These are phyloP conservation scores for Netelia melanura DNA, from an alignment of 2,888 invertebrate species.

Conservation along the genomic window DNA sequence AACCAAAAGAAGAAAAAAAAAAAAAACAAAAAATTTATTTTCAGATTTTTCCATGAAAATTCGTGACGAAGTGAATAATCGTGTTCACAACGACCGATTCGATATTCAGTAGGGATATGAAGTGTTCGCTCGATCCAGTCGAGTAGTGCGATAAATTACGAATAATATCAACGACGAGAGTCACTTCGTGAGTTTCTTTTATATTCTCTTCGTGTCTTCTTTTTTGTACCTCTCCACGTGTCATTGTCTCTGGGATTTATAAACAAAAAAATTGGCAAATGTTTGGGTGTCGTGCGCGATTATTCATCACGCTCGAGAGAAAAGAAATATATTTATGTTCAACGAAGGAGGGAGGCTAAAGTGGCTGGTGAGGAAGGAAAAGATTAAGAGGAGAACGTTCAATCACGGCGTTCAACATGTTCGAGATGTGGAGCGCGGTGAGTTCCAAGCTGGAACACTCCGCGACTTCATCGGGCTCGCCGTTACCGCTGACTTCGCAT, in stretches of 20 bases:
- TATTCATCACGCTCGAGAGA: conserved; percentile 24
- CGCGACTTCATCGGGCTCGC: conserved; percentile 84
- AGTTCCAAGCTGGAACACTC: conserved; percentile 90
- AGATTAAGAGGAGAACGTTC: conserved; percentile 72
- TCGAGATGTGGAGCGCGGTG: conserved; percentile 94
- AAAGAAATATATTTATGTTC: conserved; percentile 56
- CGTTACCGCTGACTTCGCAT: conserved; percentile 84
- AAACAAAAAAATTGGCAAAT: conserved; percentile 44
- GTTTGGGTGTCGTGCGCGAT: conserved; percentile 44
- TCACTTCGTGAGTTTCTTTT: conserved; percentile 8
- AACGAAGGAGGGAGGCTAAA: conserved; percentile 50
- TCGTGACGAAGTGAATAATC: neutral
- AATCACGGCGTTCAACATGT: conserved; percentile 88
- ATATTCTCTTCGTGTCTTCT: neutral
- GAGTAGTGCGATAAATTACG: conserved; percentile 1
- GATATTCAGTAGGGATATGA: conserved; percentile 7
- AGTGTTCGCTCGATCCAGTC: neutral
- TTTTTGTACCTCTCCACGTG: neutral
- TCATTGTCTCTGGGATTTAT: neutral
- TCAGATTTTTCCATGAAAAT: neutral
- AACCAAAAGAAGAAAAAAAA: neutral
- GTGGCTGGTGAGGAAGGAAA: conserved; percentile 59
- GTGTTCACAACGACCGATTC: neutral
- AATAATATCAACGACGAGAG: conserved; percentile 11
- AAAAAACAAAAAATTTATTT: neutral